Evolutionary conservation across 2,888 invertebrate species (phyloP), one percentile per base, ranked within the genome.

Genomic region (Onchidella celtica): DNA sequence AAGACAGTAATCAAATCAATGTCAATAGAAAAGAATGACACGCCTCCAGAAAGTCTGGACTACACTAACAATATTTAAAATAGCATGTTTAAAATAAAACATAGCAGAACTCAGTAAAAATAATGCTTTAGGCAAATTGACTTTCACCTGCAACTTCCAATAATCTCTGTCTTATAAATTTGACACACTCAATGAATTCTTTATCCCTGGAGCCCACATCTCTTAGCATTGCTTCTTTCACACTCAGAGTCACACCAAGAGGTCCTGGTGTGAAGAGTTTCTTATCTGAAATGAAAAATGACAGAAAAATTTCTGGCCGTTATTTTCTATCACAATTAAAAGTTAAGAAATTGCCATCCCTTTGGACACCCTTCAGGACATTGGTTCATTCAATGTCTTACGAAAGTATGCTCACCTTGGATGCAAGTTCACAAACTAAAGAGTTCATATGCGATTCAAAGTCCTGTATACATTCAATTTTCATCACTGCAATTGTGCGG

Each of bases 241-340:
- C 93, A 27, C 91, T 89, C 38, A 81, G 38, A 21, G 93, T 93
- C 21, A 93, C 93, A 17, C 92, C 90, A 59, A 94, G 86, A 2
- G 94, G 94, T 24, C 94, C 94, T 3, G 94, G 94, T 1, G 94
- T 94, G 84, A 94, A 94, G 38, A 94, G 86, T 84, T 93, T 93
- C 87, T 91, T 91, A 34, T 88, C 91, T 84, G 79, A 57, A 85
- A 82, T 36, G 34, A 66, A 66, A 72, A 38, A 9, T 40, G 24
- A 14, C n/a, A 40, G 3, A 27, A 32, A 61, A 24, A n/a, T n/a
- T n/a, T n/a, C n/a, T 9, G 63, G 63, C n/a, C 63, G 11, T 9
- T 55, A 55, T 55, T 55, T 55, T 17, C 55, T 55, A 55, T n/a
- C n/a, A n/a, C n/a, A n/a, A n/a, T n/a, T n/a, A n/a, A n/a, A n/a